Conservation (phyloP, 2,113 vertebrate species). For the Channa argus region DNA sequence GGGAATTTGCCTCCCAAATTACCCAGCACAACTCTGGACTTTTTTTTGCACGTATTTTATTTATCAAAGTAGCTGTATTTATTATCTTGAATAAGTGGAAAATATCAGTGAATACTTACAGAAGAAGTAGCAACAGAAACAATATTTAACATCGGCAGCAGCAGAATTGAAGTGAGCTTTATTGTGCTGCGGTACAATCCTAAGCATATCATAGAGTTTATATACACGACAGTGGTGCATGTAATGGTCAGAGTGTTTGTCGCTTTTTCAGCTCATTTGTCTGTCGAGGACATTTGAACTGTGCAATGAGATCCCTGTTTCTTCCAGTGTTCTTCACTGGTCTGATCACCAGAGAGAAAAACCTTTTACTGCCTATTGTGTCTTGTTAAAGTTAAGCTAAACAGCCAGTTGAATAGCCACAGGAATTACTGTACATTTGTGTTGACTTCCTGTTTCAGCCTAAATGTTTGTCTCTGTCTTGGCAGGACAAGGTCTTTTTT, state of each 20-base stretch:
- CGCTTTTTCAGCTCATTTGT: neutral
- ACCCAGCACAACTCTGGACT: neutral
- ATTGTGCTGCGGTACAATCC: too few relatives aligned
- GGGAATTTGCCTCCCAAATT: neutral
- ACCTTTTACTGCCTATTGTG: neutral
- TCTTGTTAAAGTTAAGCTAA: neutral
- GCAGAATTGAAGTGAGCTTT: neutral
- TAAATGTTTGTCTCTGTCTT: neutral
- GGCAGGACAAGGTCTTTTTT: neutral
- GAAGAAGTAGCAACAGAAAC: neutral
- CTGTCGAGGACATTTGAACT: neutral
- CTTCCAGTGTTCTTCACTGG: neutral
- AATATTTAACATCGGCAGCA: constrained; percentile 39
- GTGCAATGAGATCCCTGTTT: neutral
- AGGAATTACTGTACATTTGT: constrained; percentile 1
- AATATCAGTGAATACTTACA: constrained; percentile 1
- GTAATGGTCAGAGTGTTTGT: too few relatives aligned
- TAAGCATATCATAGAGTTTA: neutral
- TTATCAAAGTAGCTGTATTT: neutral
- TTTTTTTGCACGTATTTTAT: too few relatives aligned
- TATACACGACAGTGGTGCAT: neutral
- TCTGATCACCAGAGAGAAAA: neutral
- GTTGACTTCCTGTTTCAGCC: constrained; percentile 4
- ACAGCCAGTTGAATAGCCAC: neutral
- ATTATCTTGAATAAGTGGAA: neutral